Evolutionary conservation across 2,113 vertebrate genomes (phyloP).

Genomic region (Numida meleagris): DNA sequence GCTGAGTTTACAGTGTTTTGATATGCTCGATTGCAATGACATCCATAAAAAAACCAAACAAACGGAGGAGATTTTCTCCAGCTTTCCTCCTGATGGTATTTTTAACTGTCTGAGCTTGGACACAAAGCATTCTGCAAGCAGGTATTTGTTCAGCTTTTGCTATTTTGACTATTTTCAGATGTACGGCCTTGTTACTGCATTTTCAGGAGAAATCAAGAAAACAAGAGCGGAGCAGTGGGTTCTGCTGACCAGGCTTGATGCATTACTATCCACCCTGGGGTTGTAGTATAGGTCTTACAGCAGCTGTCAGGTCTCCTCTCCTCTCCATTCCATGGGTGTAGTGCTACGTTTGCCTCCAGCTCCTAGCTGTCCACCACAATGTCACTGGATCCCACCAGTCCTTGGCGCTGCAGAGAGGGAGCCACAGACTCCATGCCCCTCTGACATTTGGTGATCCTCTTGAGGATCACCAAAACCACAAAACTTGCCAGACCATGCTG

Average conservation of each 20-base stretch:
- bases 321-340: neutral
- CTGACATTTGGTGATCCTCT: neutral
- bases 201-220: neutral
- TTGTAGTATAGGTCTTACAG: neutral
- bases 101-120: neutral
- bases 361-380: neutral
- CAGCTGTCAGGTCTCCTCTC: neutral
- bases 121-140: neutral
- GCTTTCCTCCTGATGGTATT: neutral
- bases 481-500: neutral
- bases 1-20: neutral
- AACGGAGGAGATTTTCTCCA: neutral
- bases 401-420: neutral
- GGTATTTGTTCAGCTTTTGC: neutral
- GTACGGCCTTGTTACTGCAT: neutral
- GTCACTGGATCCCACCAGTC: neutral
- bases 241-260: neutral
- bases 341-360: neutral
- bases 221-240: neutral
- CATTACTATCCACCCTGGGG: neutral
- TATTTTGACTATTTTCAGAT: neutral
- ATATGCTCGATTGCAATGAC: neutral
- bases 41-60: neutral
- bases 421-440: neutral
- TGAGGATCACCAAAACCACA: neutral